Evolutionary conservation across 2,888 invertebrate genomes (phyloP).

Genomic region (Drosophila hamatofila): DNA sequence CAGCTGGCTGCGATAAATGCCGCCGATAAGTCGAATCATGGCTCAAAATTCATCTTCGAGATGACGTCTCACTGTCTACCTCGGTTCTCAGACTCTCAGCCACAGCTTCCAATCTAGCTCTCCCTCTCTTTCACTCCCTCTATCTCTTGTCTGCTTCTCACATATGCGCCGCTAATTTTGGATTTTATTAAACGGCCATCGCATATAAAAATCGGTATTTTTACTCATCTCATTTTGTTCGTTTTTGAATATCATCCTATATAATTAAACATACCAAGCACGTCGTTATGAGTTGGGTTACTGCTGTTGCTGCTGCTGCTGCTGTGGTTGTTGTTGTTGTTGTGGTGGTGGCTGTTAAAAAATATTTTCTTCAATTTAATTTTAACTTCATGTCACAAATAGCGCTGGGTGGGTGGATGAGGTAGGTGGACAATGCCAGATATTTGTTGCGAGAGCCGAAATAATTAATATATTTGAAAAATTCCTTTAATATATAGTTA

Average conservation of each 20-base stretch:
- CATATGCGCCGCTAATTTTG: slow-evolving; percentile 78
- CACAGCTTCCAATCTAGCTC: not conserved
- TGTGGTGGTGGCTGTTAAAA: slow-evolving; percentile 28
- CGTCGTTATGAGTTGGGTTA: slow-evolving; percentile 63
- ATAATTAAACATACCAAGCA: slow-evolving; percentile 78
- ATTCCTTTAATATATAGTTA: not conserved
- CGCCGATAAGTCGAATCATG: slow-evolving; percentile 56
- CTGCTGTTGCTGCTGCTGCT: slow-evolving; percentile 20
- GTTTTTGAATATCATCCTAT: slow-evolving; percentile 78
- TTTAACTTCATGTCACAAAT: slow-evolving; percentile 80
- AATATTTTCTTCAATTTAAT: slow-evolving; percentile 69
- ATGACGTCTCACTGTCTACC: slow-evolving; percentile 70
- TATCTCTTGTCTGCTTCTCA: slow-evolving; percentile 11
- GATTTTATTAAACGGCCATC: slow-evolving; percentile 74
- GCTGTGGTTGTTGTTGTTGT: slow-evolving; percentile 4
- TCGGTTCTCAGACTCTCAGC: slow-evolving; percentile 10
- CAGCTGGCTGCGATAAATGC: slow-evolving; percentile 51
- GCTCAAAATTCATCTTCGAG: slow-evolving; percentile 29
- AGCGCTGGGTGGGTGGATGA: slow-evolving; percentile 43
- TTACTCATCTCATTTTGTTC: slow-evolving; percentile 59
- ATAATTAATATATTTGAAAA: slow-evolving; percentile 1
- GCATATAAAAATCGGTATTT: slow-evolving; percentile 70
- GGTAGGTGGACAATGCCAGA: slow-evolving; percentile 17
- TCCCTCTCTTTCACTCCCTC: not conserved
- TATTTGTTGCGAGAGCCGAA: slow-evolving; percentile 11